Evolutionary conservation across 2,797 vertebrate species (phyloP).

Genomic region (Periophthalmus magnuspinnatus): DNA sequence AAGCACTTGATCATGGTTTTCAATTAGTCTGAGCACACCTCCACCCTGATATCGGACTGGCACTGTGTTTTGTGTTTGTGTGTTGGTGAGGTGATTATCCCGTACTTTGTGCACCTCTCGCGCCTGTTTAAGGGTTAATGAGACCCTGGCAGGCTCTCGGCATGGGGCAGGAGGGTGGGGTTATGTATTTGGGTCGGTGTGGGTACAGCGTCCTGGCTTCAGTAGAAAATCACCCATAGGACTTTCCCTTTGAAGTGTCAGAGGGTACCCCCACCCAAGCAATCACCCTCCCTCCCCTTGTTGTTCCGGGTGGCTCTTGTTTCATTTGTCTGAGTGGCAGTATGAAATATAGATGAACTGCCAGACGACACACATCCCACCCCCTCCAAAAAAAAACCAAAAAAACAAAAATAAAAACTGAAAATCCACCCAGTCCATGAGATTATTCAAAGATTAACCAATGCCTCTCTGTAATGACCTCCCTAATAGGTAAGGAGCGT

Average conservation of each 20-base stretch:
- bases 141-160: conserved; percentile 97
- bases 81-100: conserved; percentile 89
- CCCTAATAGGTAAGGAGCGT: conserved; percentile 79
- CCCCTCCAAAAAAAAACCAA: conserved; percentile 18
- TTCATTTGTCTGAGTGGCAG: conserved; percentile 99
- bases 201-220: conserved; percentile 86
- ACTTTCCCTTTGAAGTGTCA: conserved; percentile 99
- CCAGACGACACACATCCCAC: conserved; percentile 85
- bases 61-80: conserved; percentile 48
- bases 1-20: conserved; percentile 83
- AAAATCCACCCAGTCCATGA: conserved; percentile 67
- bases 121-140: conserved; percentile 99
- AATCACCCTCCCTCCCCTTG: not conserved
- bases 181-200: conserved; percentile 71
- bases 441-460: conserved; percentile 96
- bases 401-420: conserved; percentile 18
- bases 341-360: conserved; percentile 99
- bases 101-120: conserved; percentile 88
- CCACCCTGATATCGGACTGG: conserved; percentile 77
- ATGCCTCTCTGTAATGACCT: conserved; percentile 89
- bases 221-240: conserved; percentile 99
- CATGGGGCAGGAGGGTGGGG: conserved; percentile 82
- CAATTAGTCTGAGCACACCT: conserved; percentile 81
- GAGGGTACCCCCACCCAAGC: conserved; percentile 82
- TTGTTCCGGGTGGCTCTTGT: conserved; percentile 99